phyloP scores from a whole-genome alignment of 2,888 invertebrate species.

The Xylocampa areola region DNA sequence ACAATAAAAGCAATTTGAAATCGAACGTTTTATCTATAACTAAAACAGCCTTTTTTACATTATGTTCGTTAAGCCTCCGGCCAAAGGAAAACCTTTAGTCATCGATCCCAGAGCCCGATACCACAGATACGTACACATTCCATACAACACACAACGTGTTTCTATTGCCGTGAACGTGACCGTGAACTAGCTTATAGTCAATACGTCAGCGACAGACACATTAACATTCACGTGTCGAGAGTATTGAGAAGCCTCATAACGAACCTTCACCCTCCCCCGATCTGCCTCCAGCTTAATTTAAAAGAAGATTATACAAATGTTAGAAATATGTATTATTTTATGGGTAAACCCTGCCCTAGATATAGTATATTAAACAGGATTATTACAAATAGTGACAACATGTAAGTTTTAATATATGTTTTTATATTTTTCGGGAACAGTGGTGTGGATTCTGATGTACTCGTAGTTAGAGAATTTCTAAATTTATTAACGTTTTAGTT shows the following conservation, averaged over 20 bases:
- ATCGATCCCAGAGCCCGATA: constrained; percentile 27
- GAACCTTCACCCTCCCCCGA: constrained; percentile 49
- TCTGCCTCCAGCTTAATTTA: constrained; percentile 56
- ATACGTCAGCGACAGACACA: constrained; percentile 65
- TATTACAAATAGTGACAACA: constrained; percentile 34
- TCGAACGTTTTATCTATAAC: neutral
- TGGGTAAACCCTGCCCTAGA: constrained; percentile 43
- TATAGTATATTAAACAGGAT: constrained; percentile 56
- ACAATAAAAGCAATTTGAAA: neutral
- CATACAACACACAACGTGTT: constrained; percentile 57
- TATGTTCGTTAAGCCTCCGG: neutral
- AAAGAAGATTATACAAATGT: constrained; percentile 67
- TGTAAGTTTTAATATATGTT: constrained; percentile 33
- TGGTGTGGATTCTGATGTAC: no score
- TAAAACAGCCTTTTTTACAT: neutral
- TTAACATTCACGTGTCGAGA: constrained; percentile 65
- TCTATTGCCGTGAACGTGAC: constrained; percentile 78
- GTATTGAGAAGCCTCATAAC: constrained; percentile 78
- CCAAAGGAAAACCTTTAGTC: constrained; percentile 10
- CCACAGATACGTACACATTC: constrained; percentile 40
- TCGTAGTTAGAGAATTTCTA: no score
- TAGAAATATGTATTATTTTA: constrained; percentile 64
- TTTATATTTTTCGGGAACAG: no score
- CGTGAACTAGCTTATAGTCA: constrained; percentile 72
- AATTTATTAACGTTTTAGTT: no score